These are phyloP conservation scores for Ammodytes dubius DNA, from an alignment of 2,113 vertebrate genomes.

Conservation along the genomic window DNA sequence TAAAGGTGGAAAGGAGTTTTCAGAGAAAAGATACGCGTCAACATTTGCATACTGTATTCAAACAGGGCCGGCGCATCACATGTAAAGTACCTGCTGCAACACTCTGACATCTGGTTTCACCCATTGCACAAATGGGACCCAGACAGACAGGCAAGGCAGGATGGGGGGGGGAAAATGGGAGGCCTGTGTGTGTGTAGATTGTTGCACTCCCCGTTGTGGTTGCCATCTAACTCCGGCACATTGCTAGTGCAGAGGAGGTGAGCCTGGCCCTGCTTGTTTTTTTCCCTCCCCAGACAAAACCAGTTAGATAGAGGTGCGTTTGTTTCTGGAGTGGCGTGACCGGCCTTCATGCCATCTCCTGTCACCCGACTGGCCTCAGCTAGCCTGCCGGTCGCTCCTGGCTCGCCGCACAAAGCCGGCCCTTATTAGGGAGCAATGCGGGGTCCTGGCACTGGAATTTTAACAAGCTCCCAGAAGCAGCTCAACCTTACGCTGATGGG, in stretches of 20 bases:
- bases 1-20: constrained; percentile 9
- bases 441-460: constrained; percentile 79
- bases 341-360: constrained; percentile 67
- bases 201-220: constrained; percentile 13
- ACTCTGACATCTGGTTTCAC: constrained; percentile 15
- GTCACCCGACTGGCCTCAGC: constrained; percentile 71
- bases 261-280: constrained; percentile 15
- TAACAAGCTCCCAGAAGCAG: constrained; percentile 77
- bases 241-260: constrained; percentile 15
- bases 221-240: constrained; percentile 23
- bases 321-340: constrained; percentile 74
- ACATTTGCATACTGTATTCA: constrained; percentile 31
- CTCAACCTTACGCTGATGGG: constrained; percentile 71
- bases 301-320: constrained; percentile 65
- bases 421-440: constrained; percentile 74
- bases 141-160: constrained; percentile 22
- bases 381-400: constrained; percentile 61
- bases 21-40: constrained; percentile 2
- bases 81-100: constrained; percentile 20
- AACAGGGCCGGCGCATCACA: constrained; percentile 21
- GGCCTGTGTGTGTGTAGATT: constrained; percentile 1
- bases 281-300: constrained; percentile 36
- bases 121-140: constrained; percentile 16
- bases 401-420: constrained; percentile 72
- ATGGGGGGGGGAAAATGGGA: constrained; percentile 25